phyloP scores from a whole-genome alignment of 2,888 invertebrate genomes.

The Chrysotoxum bicinctum region DNA sequence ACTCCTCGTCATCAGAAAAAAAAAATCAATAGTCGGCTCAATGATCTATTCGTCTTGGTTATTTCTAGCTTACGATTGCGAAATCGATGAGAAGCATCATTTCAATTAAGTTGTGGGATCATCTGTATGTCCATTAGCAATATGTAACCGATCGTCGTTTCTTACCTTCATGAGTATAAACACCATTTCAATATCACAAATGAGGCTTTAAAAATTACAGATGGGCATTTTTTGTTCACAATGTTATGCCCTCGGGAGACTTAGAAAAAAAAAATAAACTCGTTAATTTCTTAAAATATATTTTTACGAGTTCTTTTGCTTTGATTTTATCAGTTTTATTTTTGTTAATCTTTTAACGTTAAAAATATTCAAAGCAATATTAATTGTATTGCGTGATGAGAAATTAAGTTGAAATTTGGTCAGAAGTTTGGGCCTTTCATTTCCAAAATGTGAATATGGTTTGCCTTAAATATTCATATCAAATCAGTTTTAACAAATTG shows the following conservation, averaged over 20 bases:
- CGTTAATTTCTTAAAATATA: conserved; percentile 60
- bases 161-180: neutral
- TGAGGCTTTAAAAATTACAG: neutral
- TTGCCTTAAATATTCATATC: conserved; percentile 52
- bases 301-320: conserved; percentile 50
- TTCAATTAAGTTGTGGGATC: conserved; percentile 23
- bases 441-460: conserved; percentile 4
- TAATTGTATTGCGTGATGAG: conserved; percentile 35
- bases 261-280: conserved; percentile 35
- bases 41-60: too few relatives aligned
- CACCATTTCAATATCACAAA: conserved; percentile 2
- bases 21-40: neutral
- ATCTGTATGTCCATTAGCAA: neutral
- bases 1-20: neutral
- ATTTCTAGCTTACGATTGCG: neutral
- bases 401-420: conserved; percentile 43
- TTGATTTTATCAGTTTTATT: conserved; percentile 30
- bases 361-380: neutral
- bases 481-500: conserved; percentile 50
- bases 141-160: neutral
- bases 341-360: neutral
- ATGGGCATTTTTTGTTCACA: neutral
- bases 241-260: conserved; percentile 33
- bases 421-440: conserved; percentile 18
- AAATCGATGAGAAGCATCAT: neutral